Conservation (phyloP, 2,797 vertebrate genomes). For the Rhadinocentrus ornatus region DNA sequence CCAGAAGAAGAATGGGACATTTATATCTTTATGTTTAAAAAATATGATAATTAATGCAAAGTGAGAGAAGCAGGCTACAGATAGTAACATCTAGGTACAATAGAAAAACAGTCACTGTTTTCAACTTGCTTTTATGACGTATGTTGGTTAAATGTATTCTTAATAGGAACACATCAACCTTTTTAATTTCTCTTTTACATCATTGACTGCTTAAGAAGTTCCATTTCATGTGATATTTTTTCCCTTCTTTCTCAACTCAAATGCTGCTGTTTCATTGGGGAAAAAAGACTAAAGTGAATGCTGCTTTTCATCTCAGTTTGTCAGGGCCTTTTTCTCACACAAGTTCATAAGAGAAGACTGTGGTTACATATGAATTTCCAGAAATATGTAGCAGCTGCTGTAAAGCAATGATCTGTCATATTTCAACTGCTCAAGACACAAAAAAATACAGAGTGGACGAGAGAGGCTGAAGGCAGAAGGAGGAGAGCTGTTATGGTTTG, state of each 20-base stretch:
- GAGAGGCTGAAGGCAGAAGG: slow-evolving; percentile 53
- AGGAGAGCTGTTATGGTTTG: slow-evolving; percentile 66
- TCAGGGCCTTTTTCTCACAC: slow-evolving; percentile 65
- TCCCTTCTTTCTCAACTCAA: slow-evolving; percentile 44
- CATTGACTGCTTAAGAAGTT: slow-evolving; percentile 53
- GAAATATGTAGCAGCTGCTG: slow-evolving; percentile 67
- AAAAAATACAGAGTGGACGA: slow-evolving; percentile 42
- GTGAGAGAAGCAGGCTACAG: too few species aligned
- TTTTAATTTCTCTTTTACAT: slow-evolving; percentile 66
- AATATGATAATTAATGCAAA: too few species aligned
- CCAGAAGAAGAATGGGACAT: too few species aligned
- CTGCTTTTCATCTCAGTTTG: slow-evolving; percentile 63
- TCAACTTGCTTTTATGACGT: slow-evolving; percentile 35
- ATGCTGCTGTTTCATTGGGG: slow-evolving; percentile 61
- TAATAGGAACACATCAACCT: slow-evolving; percentile 32
- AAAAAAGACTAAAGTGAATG: slow-evolving; percentile 46
- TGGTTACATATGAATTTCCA: slow-evolving; percentile 71
- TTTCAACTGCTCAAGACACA: slow-evolving; percentile 59
- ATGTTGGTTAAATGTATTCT: slow-evolving; percentile 23
- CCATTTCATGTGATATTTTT: slow-evolving; percentile 52
- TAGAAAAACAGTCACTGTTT: slow-evolving; percentile 20
- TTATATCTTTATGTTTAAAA: too few species aligned
- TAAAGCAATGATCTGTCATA: slow-evolving; percentile 70
- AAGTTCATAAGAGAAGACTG: slow-evolving; percentile 59
- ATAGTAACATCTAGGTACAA: not conserved